Evolutionary conservation across 2,888 invertebrate species (phyloP).

Genomic region (Chamaedrilus cognettii): DNA sequence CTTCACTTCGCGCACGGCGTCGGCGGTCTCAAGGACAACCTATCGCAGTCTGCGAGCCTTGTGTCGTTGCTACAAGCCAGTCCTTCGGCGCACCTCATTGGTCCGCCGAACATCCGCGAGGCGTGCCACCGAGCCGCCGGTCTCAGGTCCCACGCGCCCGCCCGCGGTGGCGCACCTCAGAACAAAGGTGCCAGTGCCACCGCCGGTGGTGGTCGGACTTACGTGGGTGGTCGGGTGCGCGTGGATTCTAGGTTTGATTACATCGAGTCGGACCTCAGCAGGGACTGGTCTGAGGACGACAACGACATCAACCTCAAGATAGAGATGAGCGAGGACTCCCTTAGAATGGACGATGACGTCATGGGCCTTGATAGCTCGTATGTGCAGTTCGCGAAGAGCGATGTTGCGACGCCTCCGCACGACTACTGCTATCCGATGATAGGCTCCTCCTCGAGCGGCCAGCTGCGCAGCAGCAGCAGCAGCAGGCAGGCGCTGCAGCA

Average conservation of each 20-base stretch:
- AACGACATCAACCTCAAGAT: conserved; percentile 1
- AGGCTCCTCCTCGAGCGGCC: not conserved
- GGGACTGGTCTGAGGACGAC: conserved; percentile 1
- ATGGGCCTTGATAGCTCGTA: conserved; percentile 20
- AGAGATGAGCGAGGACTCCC: not conserved
- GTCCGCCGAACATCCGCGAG: not conserved
- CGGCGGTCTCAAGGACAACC: not conserved
- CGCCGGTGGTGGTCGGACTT: not conserved
- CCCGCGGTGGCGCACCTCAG: not conserved
- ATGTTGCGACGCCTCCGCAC: conserved; percentile 15
- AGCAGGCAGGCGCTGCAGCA: not conserved
- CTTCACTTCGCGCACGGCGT: not conserved
- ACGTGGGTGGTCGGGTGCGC: not conserved
- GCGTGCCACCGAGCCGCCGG: not conserved
- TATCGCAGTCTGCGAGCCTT: conserved; percentile 8
- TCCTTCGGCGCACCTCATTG: not conserved
- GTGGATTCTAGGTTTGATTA: too few species aligned
- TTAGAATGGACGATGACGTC: not conserved
- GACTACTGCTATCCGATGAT: conserved; percentile 29
- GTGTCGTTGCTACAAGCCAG: not conserved
- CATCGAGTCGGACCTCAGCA: not conserved
- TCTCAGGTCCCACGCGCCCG: not conserved
- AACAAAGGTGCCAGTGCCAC: not conserved
- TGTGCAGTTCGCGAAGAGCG: conserved; percentile 23
- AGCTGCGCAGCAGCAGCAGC: not conserved